phyloP scores from a whole-genome alignment of 2,113 vertebrate genomes.

The Donacobius atricapilla region DNA sequence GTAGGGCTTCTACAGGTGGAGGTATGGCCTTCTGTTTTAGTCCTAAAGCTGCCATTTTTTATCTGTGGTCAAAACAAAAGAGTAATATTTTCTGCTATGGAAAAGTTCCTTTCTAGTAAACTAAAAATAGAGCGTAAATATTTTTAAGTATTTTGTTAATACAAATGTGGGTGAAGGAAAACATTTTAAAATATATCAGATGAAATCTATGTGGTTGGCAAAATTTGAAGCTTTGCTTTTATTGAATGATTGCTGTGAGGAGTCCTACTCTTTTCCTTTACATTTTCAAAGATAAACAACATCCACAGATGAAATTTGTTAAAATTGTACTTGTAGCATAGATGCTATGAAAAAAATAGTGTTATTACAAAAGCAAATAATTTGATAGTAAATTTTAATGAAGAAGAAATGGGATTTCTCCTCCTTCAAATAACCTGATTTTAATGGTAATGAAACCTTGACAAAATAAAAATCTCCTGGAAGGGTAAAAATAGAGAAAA shows the following conservation, averaged over 20 bases:
- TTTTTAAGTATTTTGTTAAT: background rate
- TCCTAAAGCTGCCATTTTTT: background rate
- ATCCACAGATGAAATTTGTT: background rate
- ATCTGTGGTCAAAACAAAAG: background rate
- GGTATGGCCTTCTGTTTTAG: background rate
- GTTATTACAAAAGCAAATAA: background rate
- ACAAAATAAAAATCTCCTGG: background rate
- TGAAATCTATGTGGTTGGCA: background rate
- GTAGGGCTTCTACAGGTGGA: background rate
- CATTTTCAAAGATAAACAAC: background rate
- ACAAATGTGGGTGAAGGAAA: background rate
- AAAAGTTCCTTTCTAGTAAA: background rate
- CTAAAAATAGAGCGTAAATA: background rate
- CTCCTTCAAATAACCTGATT: background rate
- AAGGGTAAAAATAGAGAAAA: background rate
- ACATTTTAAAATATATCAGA: background rate
- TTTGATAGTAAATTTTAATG: background rate
- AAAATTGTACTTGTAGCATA: background rate
- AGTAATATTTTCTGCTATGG: background rate
- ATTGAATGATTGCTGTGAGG: background rate
- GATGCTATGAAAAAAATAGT: background rate
- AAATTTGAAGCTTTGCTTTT: background rate
- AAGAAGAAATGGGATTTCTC: background rate
- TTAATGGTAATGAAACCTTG: background rate
- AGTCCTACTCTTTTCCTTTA: background rate